Conservation (phyloP, 2,113 vertebrate genomes). For the Chaetops frenatus region DNA sequence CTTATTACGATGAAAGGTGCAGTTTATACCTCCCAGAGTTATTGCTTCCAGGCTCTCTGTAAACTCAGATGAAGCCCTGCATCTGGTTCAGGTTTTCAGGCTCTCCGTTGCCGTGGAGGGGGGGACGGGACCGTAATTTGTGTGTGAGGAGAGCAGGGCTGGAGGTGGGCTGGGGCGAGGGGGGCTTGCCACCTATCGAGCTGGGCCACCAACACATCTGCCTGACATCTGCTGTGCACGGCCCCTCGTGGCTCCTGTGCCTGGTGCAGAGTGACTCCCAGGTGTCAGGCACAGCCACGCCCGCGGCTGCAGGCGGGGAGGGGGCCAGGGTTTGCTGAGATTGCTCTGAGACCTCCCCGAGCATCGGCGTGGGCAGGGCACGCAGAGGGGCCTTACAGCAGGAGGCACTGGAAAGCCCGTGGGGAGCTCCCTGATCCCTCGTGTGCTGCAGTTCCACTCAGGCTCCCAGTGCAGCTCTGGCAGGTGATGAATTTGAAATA, state of each 20-base stretch:
- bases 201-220: background rate
- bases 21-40: conserved; percentile 11
- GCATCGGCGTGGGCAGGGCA: background rate
- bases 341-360: background rate
- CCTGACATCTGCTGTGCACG: background rate
- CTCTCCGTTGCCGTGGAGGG: background rate
- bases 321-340: background rate
- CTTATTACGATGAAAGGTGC: conserved; percentile 19
- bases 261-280: rapidly evolving
- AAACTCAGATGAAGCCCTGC: background rate
- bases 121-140: background rate
- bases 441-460: rapidly evolving
- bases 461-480: background rate
- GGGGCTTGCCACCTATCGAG: background rate
- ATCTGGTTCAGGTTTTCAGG: conserved; percentile 36
- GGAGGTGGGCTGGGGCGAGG: background rate
- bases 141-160: background rate
- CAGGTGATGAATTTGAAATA: background rate
- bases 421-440: background rate
- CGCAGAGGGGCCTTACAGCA: background rate
- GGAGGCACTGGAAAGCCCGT: background rate
- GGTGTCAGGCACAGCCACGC: rapidly evolving
- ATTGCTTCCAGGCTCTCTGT: conserved; percentile 45
- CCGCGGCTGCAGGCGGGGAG: rapidly evolving
- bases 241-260: rapidly evolving